Conservation (phyloP, 1,140 invertebrate genomes). For the Drosophila mayri region DNA sequence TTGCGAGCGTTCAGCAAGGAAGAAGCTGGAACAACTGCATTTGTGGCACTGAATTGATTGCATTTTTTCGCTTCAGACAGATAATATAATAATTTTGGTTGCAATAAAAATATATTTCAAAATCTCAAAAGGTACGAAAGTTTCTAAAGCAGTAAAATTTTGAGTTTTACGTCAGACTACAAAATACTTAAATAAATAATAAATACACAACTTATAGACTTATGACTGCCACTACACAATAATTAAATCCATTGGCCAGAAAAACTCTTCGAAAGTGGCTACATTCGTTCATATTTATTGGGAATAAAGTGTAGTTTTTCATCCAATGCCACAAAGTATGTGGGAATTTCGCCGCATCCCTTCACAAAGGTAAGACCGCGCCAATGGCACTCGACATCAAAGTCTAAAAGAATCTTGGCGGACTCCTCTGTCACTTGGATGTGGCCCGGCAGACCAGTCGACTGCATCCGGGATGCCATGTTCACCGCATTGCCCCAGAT, state of each 20-base stretch:
- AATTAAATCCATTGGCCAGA: too few species aligned
- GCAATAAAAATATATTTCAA: not conserved
- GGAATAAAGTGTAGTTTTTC: not conserved
- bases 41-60: conserved; percentile 6
- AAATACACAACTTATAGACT: not conserved
- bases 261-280: not conserved
- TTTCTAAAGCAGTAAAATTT: too few species aligned
- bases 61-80: not conserved
- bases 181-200: too few species aligned
- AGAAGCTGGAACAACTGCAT: conserved; percentile 22
- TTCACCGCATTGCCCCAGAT: conserved; percentile 98
- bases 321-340: conserved; percentile 26
- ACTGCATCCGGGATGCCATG: conserved; percentile 96
- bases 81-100: too few species aligned
- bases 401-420: conserved; percentile 87
- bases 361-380: conserved; percentile 28
- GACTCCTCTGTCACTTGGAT: conserved; percentile 93
- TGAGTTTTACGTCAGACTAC: too few species aligned
- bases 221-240: fast-evolving
- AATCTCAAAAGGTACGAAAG: too few species aligned
- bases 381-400: conserved; percentile 15
- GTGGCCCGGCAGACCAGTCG: conserved; percentile 90
- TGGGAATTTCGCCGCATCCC: conserved; percentile 22
- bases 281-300: not conserved
- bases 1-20: conserved; percentile 53